Percentiles rank a stretch among this genome's conserved stretches.
phyloP scores from a whole-genome alignment of 1,140 invertebrate genomes.

The Calosoma granatense region DNA sequence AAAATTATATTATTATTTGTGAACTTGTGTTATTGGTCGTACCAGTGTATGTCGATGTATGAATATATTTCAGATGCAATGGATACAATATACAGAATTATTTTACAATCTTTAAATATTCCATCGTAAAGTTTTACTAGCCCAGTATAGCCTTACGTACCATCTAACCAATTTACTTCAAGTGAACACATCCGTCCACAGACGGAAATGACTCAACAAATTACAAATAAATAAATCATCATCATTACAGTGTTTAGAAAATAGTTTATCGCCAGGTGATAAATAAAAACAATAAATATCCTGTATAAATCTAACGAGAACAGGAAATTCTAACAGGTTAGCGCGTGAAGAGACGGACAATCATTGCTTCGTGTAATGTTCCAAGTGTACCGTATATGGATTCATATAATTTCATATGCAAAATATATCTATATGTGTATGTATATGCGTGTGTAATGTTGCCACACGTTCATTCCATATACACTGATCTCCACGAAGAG shows the following conservation, averaged over 20 bases:
- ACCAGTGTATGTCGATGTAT: no score
- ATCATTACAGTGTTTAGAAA: background rate
- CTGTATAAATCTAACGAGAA: no score
- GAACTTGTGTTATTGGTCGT: no score
- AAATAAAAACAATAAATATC: background rate
- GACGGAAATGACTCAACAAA: no score
- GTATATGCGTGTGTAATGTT: background rate
- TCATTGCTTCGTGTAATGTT: background rate
- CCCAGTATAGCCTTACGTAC: no score
- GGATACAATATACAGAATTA: no score
- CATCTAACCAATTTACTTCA: no score
- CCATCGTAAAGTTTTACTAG: no score
- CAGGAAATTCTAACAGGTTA: background rate
- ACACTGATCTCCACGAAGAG: background rate
- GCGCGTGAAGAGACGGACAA: background rate
- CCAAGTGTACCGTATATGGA: background rate
- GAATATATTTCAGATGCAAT: no score
- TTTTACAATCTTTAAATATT: no score
- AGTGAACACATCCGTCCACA: no score
- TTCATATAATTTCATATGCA: background rate
- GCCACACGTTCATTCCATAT: background rate
- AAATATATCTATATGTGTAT: no score
- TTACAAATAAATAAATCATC: background rate
- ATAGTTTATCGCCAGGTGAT: background rate
- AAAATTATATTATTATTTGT: background rate